phyloP scores from a whole-genome alignment of 2,888 invertebrate genomes.

The Drosophila pseudotakahashii region DNA sequence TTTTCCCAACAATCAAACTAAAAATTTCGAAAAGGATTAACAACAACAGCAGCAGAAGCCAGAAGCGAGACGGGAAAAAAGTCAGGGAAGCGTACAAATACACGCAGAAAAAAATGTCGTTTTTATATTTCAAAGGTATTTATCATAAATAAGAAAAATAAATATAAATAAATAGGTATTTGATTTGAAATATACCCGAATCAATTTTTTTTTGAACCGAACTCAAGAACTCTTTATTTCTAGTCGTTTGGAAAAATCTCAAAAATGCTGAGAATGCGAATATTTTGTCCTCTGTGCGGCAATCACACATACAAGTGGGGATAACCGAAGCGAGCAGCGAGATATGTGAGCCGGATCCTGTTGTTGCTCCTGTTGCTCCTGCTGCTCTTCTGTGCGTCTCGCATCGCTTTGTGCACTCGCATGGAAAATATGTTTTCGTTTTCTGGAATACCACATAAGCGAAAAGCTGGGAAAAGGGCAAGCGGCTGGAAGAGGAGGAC shows the following conservation, averaged over 20 bases:
- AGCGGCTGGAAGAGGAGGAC: constrained; percentile 1
- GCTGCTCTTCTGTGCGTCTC: constrained; percentile 45
- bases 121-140: too few species aligned
- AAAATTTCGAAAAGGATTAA: constrained; percentile 75
- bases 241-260: background rate
- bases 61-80: constrained; percentile 11
- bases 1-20: constrained; percentile 71
- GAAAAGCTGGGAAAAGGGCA: constrained; percentile 1
- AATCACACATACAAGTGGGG: constrained; percentile 14
- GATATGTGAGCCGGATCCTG: constrained; percentile 46
- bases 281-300: background rate
- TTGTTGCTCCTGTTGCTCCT: constrained; percentile 19
- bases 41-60: constrained; percentile 30
- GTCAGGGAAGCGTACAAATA: constrained; percentile 29
- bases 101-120: constrained; percentile 14
- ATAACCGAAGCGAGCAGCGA: constrained; percentile 29
- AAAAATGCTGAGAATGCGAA: background rate
- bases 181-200: too few species aligned
- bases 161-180: too few species aligned
- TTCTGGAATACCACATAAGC: constrained; percentile 55
- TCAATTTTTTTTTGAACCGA: too few species aligned
- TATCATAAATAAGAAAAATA: too few species aligned
- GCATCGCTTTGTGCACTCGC: constrained; percentile 73
- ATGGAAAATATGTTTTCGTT: constrained; percentile 79
- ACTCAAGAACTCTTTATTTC: background rate